These are phyloP conservation scores for Acrossocheilus wenchowensis DNA, from an alignment of 2,797 vertebrate genomes.

Conservation along the genomic window DNA sequence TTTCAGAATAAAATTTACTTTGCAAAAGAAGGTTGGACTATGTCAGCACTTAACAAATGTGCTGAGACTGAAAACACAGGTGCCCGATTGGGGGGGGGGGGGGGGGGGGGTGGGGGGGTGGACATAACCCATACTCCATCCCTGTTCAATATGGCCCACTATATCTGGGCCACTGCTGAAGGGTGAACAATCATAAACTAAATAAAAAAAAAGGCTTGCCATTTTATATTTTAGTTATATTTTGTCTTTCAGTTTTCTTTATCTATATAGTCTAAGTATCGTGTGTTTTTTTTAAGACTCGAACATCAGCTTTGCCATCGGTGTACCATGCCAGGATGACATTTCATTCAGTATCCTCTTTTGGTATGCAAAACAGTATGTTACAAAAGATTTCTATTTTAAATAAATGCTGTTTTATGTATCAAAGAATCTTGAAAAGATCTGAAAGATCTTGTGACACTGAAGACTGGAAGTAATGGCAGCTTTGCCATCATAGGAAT, in stretches of 20 bases:
- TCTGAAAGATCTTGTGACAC: not conserved
- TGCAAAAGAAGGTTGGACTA: slow-evolving; percentile 13
- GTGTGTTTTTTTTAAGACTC: not conserved
- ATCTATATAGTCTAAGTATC: not conserved
- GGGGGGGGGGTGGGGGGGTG: not conserved
- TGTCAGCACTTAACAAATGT: slow-evolving; percentile 21
- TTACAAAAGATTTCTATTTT: not conserved
- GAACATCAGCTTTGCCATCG: not conserved
- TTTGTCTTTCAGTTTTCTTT: too few relatives aligned
- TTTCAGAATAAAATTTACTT: slow-evolving; percentile 25
- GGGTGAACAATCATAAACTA: not conserved
- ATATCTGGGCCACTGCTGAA: slow-evolving; percentile 17
- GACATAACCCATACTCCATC: not conserved
- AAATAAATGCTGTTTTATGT: not conserved
- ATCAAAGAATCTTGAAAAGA: not conserved
- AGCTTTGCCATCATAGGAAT: not conserved
- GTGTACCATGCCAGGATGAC: not conserved
- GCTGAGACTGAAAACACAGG: not conserved
- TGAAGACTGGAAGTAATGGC: not conserved
- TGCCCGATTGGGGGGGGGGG: not conserved
- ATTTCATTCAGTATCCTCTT: not conserved
- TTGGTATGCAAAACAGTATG: not conserved
- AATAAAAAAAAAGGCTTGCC: not conserved
- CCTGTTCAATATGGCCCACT: slow-evolving; percentile 4
- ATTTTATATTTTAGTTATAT: not conserved